A percentile compares a stretch with the other conserved stretches of the same genome.
These are phyloP conservation scores for Flabesymbios commensalis DNA, from an alignment of 2,888 invertebrate species.

Conservation along the genomic window DNA sequence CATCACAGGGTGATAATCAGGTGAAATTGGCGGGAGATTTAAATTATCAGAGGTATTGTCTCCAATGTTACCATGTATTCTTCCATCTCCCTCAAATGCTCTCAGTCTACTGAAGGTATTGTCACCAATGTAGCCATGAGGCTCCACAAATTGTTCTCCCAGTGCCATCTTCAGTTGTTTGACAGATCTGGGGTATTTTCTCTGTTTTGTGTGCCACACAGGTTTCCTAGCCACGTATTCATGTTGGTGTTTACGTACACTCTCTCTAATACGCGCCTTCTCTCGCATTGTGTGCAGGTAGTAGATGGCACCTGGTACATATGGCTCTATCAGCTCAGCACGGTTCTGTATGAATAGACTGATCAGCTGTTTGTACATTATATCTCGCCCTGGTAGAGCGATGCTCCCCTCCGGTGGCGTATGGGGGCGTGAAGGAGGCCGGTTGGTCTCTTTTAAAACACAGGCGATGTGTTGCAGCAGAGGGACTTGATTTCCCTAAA, in stretches of 20 bases:
- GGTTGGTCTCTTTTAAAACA: not conserved
- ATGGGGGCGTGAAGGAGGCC: conserved; percentile 38
- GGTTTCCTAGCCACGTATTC: no score
- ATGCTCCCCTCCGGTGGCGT: conserved; percentile 44
- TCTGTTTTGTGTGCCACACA: not conserved
- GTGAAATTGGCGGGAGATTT: no score
- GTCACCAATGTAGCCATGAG: no score
- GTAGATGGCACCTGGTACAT: conserved; percentile 46
- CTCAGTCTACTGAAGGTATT: no score
- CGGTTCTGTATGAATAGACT: conserved; percentile 17
- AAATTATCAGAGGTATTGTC: no score
- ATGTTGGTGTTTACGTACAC: not conserved
- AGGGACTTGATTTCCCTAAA: not conserved
- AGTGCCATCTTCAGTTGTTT: conserved; percentile 7
- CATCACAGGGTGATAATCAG: no score
- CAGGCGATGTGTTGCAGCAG: not conserved
- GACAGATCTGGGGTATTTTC: not conserved
- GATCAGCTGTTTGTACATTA: conserved; percentile 24
- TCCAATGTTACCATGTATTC: no score
- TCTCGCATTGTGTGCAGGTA: conserved; percentile 52
- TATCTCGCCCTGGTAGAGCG: conserved; percentile 41
- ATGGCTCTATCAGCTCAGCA: conserved; percentile 39
- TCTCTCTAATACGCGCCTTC: conserved; percentile 35
- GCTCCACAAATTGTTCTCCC: no score
- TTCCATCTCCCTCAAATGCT: no score